A percentile compares a stretch with the other conserved stretches of the same genome.
phyloP scores from a whole-genome alignment of 2,113 vertebrate genomes.

The Alouatta palliata region DNA sequence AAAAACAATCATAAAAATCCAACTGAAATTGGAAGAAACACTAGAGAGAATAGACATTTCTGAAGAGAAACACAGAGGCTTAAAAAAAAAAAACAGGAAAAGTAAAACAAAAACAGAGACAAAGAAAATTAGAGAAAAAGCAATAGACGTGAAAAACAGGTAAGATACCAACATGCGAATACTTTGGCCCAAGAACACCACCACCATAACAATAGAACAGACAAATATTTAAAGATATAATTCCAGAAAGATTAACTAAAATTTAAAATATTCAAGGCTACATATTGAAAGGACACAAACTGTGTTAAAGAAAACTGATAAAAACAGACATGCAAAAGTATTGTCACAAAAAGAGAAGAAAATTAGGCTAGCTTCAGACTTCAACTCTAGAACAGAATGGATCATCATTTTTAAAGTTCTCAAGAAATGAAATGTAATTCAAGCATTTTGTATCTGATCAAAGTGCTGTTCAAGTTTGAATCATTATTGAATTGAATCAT shows the following conservation, averaged over 20 bases:
- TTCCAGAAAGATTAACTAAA: not conserved
- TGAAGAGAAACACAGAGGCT: not conserved
- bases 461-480: constrained; percentile 9
- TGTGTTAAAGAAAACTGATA: not conserved
- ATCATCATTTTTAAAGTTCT: not conserved
- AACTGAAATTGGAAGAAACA: not conserved
- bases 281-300: not conserved
- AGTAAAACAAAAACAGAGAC: not conserved
- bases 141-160: not conserved
- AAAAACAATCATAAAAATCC: not conserved
- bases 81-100: not conserved
- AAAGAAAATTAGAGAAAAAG: not conserved
- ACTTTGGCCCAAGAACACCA: not conserved
- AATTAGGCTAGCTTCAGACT: not conserved
- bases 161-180: not conserved
- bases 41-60: not conserved
- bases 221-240: constrained; percentile 8
- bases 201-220: not conserved
- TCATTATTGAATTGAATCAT: not conserved
- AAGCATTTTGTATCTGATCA: not conserved
- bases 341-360: not conserved
- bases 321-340: not conserved
- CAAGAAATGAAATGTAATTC: not conserved
- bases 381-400: not conserved
- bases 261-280: not conserved